Evolutionary conservation across 2,113 vertebrate genomes (phyloP), one percentile per base, ranked within the genome.

Genomic region (Lepus americanus): DNA sequence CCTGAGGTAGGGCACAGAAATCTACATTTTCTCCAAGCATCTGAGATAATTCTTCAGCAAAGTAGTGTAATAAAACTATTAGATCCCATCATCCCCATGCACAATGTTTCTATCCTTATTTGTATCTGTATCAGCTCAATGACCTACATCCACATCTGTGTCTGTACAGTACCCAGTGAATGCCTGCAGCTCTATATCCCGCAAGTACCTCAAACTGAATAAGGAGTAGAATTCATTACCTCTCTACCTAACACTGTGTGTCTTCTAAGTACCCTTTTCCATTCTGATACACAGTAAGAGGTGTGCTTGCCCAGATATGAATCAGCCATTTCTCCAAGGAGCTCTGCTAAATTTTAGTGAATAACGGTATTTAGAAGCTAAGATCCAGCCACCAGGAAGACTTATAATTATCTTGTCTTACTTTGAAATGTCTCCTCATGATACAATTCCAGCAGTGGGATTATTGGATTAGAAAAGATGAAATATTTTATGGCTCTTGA

Each of bases 401-500:
- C 23, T 74, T 81, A 53, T 3, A 86, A 93, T 74, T 87, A 73
- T 27, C 82, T 79, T 93, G 36, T 78, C 9, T 86, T 90, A 33
- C 76, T 79, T 78, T 53, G 36, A 85, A 80, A 29, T 80, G 59
- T 85, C 84, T 89, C 66, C 72, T 89, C 1, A 1, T 61, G 29
- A 79, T 66, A 83, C 16, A 53, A 0, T 84, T 92, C 79, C 59
- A 85, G 29, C 9, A 33, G 79, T 74, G 36, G 90, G 13, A 89
- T 89, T 67, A 80, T 0, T 87, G 64, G 74, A 76, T 86, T 76
- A 81, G 49, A 69, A 76, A 88, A 83, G 36, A 87, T 63, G 72
- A 92, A 80, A 25, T 81, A 81, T 33, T 89, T 85, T 81, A 94
- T 64, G 61, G n/a, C 51, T 27, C 20, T 86, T 86, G 51, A 81